Percentiles rank a stretch among this genome's conserved stretches.
Evolutionary conservation across 2,888 invertebrate genomes (phyloP).

Genomic region (Cryptocephalus primarius): DNA sequence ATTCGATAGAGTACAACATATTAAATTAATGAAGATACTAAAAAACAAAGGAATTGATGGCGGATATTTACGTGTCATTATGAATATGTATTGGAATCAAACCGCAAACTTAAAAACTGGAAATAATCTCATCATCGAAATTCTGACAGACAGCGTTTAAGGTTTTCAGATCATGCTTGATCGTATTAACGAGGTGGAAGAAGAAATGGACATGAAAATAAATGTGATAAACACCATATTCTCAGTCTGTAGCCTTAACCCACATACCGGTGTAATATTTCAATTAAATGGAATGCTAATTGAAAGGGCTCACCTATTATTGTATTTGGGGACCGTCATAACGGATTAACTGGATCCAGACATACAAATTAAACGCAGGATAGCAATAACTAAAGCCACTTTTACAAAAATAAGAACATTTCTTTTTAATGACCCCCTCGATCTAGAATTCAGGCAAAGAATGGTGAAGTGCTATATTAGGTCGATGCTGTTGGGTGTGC

Average conservation of each 20-base stretch:
- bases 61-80: not conserved
- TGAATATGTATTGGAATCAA: too few relatives aligned
- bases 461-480: conserved; percentile 1
- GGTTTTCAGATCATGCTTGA: not conserved
- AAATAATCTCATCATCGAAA: not conserved
- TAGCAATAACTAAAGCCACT: too few relatives aligned
- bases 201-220: not conserved
- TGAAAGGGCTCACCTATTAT: not conserved
- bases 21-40: not conserved
- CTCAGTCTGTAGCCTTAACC: not conserved
- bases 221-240: not conserved
- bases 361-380: not conserved
- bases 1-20: not conserved
- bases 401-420: not conserved
- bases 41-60: not conserved
- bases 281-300: not conserved
- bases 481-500: conserved; percentile 1
- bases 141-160: not conserved
- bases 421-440: too few relatives aligned
- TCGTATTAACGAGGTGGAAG: too few relatives aligned
- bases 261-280: not conserved
- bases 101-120: too few relatives aligned
- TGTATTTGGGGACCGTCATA: not conserved
- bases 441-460: not conserved
- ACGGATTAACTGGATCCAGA: not conserved